These are phyloP conservation scores for Eilema sororculum DNA, from an alignment of 2,888 invertebrate genomes.

Conservation along the genomic window DNA sequence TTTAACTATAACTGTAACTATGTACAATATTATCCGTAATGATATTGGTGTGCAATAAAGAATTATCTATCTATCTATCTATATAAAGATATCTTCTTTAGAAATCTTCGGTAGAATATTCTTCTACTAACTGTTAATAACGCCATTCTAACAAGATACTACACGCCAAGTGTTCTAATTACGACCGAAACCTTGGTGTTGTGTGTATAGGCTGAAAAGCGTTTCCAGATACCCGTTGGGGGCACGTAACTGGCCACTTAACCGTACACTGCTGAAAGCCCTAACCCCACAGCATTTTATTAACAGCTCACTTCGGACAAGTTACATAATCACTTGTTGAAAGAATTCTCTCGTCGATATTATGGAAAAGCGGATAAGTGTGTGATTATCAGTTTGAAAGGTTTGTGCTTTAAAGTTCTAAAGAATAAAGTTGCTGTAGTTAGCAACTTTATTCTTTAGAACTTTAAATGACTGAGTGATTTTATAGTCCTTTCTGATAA, in stretches of 20 bases:
- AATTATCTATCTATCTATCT: too few species aligned
- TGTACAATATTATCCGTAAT: too few species aligned
- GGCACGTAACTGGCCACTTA: conserved; percentile 55
- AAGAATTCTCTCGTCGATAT: not conserved
- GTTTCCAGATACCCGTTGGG: conserved; percentile 57
- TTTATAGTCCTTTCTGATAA: too few species aligned
- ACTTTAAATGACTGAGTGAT: too few species aligned
- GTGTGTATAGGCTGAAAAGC: conserved; percentile 50
- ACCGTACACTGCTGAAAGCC: conserved; percentile 51
- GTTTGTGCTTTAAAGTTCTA: not conserved
- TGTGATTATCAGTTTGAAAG: not conserved
- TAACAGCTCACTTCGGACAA: conserved; percentile 26
- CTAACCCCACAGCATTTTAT: conserved; percentile 56
- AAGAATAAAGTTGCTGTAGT: too few species aligned
- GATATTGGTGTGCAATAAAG: too few species aligned
- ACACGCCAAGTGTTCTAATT: conserved; percentile 26
- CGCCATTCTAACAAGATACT: not conserved
- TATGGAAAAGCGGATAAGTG: not conserved
- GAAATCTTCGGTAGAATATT: too few species aligned
- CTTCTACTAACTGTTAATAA: not conserved
- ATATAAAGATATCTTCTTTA: too few species aligned
- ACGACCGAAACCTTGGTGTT: conserved; percentile 43
- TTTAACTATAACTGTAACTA: too few species aligned
- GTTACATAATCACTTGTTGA: not conserved
- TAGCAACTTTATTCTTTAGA: too few species aligned